Base-by-base conservation (phyloP, 2,113 vertebrate genomes). In the Stegastes partitus region DNA sequence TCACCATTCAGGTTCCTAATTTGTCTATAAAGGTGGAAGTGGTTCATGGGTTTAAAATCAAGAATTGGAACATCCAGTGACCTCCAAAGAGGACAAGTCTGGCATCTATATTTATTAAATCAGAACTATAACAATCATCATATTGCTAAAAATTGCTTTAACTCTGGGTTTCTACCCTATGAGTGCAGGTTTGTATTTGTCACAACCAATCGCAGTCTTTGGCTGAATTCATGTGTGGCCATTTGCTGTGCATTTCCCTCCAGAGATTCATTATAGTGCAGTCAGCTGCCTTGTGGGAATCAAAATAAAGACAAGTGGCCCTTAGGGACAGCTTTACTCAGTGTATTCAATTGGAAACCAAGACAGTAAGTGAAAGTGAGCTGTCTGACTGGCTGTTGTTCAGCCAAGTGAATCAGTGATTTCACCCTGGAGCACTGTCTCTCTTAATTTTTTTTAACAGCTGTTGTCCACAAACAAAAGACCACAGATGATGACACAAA, bases 251-350 rank as follows among this genome's bases (percentile, higher is more conserved):
- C 3, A 12, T 11, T 28, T 66, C 2, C 59, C 55, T 73, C 55
- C 59, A 58, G 22, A 70, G 45, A 61, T 51, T 70, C 21, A 70
- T 51, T 47, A 59, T 18, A 28, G 22, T 18, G 11, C 2, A 31
- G 45, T 73, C 15, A 42, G 5, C 42, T 42, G 57, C 25, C 16
- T 78, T 26, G 16, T 23, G 25, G 54, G 63, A 77, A 61, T 61
- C 6, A 9, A 75, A 51, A 56, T 44, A 6, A 86, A 63, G 61
- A 82, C 11, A 63, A 63, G 57, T 47, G 55, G 31, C 15, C n/a
- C 23, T 71, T 62, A 53, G 22, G 19, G 4, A 37, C 31, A 49
- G 50, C 66, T 61, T 34, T 21, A 44, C 10, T 31, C 23, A 37
- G 59, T 22, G 3, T 8, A 49, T 26, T 37, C 23, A 44, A 63